Percentiles rank a stretch among this genome's conserved stretches.
phyloP scores from a whole-genome alignment of 1,140 invertebrate genomes.

The Drosophila prosaltans region DNA sequence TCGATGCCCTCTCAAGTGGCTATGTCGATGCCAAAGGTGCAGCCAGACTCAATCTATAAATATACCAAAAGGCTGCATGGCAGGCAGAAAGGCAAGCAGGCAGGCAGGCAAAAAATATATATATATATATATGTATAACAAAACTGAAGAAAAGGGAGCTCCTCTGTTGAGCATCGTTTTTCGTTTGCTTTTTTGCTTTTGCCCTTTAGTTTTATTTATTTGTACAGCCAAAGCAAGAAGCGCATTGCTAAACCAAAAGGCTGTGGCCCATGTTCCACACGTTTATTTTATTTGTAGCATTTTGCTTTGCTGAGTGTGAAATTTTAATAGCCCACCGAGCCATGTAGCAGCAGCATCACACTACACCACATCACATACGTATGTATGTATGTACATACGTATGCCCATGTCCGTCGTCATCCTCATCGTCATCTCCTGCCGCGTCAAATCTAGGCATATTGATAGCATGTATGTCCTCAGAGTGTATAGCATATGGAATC shows the following conservation, averaged over 20 bases:
- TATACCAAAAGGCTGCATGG: conserved; percentile 35
- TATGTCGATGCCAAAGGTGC: conserved; percentile 63
- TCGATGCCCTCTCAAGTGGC: conserved; percentile 61
- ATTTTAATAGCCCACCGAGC: conserved; percentile 80
- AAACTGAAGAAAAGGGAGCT: conserved; percentile 26
- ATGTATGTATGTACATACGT: neutral
- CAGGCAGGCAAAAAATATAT: conserved; percentile 7
- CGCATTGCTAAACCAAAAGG: conserved; percentile 33
- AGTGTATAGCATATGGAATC: conserved; percentile 45
- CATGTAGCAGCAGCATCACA: conserved; percentile 45
- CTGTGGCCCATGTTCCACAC: conserved; percentile 44
- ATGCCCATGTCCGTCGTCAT: conserved; percentile 14
- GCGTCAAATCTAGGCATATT: conserved; percentile 33
- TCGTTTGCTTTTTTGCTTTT: conserved; percentile 34
- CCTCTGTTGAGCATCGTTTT: conserved; percentile 5
- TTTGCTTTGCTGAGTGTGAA: conserved; percentile 80
- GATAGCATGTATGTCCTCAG: conserved; percentile 39
- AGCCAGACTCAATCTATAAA: conserved; percentile 56
- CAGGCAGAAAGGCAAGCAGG: neutral
- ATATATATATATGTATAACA: no score
- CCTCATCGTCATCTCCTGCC: conserved; percentile 40
- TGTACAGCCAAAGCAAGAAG: conserved; percentile 60
- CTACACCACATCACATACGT: conserved; percentile 4
- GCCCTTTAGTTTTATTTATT: conserved; percentile 77
- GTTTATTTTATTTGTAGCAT: conserved; percentile 80